Base-by-base conservation (phyloP, 2,113 vertebrate genomes). In the Clarias magur region DNA sequence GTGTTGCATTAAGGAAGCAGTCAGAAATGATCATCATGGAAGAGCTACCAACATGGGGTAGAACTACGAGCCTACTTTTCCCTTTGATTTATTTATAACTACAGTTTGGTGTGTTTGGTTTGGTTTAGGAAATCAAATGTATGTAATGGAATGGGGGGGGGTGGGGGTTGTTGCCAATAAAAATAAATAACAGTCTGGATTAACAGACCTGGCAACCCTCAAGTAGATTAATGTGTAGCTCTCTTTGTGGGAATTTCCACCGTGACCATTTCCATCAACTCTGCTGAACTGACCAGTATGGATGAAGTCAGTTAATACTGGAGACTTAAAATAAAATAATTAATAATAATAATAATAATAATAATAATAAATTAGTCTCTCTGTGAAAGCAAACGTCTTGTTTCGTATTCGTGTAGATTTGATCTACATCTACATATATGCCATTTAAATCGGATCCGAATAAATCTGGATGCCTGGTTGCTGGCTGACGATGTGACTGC, bases 1-100 rank as follows among this genome's bases (percentile, higher is more conserved):
- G 96, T 99, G 90, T 25, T 23, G 0, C 16, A 93, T 98, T 96
- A 97, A 96, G 96, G 95, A 88, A 85, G 76, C 21, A 48, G 21
- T 78, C 25, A 13, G 27, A 63, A 81, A 60, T 9, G 5, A 79
- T n/a, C 11, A 60, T 23, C 34, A 81, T 25, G 15, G 4, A 81
- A 62, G 3, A 0, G 19, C 21, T 34, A 76, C 12, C n/a, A 76
- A 23, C 19, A 72, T 34, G 5, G n/a, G 12, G 63, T 4, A 30
- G 16, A 30, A 70, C 67, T 34, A 34, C 25, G 53, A 76, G 4
- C 70, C 19, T 48, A 48, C 48, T 48, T 48, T 42, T 25, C 38
- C 0, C 38, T 76, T 75, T 38, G 68, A 34, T 73, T 19, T 73
- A n/a, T 53, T 53, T 76, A 76, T 53, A 76, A 23, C 19, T 53